Evolutionary conservation across 1,140 invertebrate species (phyloP).

Genomic region (Bombus huntii): DNA sequence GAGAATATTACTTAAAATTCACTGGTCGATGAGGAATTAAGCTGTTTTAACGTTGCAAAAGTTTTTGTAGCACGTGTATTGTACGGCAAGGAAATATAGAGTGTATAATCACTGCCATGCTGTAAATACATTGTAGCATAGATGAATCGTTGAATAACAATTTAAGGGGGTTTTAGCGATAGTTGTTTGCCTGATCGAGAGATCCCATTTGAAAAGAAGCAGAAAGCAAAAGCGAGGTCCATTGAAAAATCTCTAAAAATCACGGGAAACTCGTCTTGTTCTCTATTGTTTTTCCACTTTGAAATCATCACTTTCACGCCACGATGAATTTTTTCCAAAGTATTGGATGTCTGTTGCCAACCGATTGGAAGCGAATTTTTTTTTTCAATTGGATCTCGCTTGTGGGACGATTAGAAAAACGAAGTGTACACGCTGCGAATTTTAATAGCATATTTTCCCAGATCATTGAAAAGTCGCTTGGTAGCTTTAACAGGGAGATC

Average conservation of each 20-base stretch:
- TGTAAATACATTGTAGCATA: conserved; percentile 78
- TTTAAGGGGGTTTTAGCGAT: conserved; percentile 44
- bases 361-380: background rate
- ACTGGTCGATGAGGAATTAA: background rate
- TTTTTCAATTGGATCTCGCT: conserved; percentile 14
- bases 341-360: background rate
- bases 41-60: conserved; percentile 28
- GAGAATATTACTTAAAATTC: background rate
- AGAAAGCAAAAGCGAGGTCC: background rate
- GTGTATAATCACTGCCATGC: conserved; percentile 80
- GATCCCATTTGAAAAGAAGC: conserved; percentile 24
- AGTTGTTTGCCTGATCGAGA: conserved; percentile 52
- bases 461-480: conserved; percentile 1
- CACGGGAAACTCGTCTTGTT: background rate
- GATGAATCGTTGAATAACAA: conserved; percentile 50
- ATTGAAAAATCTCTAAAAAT: background rate
- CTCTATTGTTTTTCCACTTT: background rate
- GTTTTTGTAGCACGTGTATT: conserved; percentile 42
- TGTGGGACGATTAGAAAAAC: background rate
- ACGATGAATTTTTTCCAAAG: too few relatives aligned
- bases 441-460: conserved; percentile 7
- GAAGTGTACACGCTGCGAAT: background rate
- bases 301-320: background rate
- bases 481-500: conserved; percentile 14
- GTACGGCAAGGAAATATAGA: conserved; percentile 61